These are phyloP conservation scores for Vanessa cardui DNA, from an alignment of 2,888 invertebrate genomes.

Conservation along the genomic window DNA sequence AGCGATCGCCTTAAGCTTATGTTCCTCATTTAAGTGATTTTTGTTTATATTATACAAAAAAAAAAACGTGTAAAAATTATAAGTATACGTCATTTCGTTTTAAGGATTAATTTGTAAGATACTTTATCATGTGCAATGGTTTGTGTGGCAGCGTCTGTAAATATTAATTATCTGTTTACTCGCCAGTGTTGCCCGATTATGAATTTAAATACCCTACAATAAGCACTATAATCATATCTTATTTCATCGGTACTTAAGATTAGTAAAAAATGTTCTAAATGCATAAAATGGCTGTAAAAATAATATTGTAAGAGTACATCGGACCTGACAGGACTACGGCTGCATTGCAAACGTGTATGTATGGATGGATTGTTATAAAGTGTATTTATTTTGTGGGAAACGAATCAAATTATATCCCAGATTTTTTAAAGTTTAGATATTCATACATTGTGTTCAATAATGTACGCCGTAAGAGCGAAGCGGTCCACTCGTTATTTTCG, in stretches of 20 bases:
- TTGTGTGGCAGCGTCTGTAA: constrained; percentile 37
- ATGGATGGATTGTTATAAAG: not conserved
- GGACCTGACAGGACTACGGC: not conserved
- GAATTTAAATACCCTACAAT: not conserved
- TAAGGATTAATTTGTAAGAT: constrained; percentile 45
- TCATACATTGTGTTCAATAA: constrained; percentile 5
- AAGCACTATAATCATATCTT: constrained; percentile 5
- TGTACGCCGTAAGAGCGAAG: not conserved
- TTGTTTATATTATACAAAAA: constrained; percentile 39
- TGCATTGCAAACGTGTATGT: constrained; percentile 3
- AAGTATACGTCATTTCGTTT: constrained; percentile 43
- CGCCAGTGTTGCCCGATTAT: constrained; percentile 41
- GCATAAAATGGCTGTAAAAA: constrained; percentile 1
- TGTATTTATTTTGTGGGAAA: not conserved
- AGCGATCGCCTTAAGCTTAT: constrained; percentile 30
- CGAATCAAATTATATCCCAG: not conserved
- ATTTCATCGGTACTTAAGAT: constrained; percentile 14
- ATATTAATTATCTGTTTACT: constrained; percentile 40
- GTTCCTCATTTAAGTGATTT: constrained; percentile 51
- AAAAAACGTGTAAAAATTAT: constrained; percentile 43
- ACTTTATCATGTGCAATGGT: constrained; percentile 44
- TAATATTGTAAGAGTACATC: not conserved
- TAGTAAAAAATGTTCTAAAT: constrained; percentile 2
- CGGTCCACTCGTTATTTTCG: constrained; percentile 2
- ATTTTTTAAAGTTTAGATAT: not conserved